Evolutionary conservation across 1,140 invertebrate species (phyloP).

Genomic region (Papilio xuthus): DNA sequence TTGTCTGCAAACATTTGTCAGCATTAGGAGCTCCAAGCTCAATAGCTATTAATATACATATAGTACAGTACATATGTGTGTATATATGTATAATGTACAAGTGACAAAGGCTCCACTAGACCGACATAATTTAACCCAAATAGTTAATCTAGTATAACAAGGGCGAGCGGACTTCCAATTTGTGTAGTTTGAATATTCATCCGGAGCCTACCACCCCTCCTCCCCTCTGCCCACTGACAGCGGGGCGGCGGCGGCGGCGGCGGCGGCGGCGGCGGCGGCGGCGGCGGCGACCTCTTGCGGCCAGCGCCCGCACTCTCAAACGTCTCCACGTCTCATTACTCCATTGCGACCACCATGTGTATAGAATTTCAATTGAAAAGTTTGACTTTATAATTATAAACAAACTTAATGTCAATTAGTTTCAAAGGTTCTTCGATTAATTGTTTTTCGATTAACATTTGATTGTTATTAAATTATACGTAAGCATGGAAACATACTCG

Average conservation of each 20-base stretch:
- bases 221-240: background rate
- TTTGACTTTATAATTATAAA: background rate
- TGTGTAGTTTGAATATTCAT: conserved; percentile 25
- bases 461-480: background rate
- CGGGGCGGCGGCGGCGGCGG: no score
- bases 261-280: no score
- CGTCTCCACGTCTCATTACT: background rate
- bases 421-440: background rate
- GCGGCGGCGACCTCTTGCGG: no score
- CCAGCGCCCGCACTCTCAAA: background rate
- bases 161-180: conserved; percentile 17
- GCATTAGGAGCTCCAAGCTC: background rate
- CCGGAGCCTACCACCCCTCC: background rate
- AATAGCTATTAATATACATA: background rate
- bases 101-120: background rate
- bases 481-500: background rate
- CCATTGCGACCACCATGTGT: background rate
- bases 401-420: no score
- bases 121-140: conserved; percentile 20
- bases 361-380: conserved; percentile 4
- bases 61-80: no score
- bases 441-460: background rate
- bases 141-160: conserved; percentile 27
- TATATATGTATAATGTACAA: background rate
- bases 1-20: background rate